Percentiles rank a stretch among this genome's conserved stretches.
These are phyloP conservation scores for Nipponia nippon DNA, from an alignment of 2,113 vertebrate species.

Conservation along the genomic window DNA sequence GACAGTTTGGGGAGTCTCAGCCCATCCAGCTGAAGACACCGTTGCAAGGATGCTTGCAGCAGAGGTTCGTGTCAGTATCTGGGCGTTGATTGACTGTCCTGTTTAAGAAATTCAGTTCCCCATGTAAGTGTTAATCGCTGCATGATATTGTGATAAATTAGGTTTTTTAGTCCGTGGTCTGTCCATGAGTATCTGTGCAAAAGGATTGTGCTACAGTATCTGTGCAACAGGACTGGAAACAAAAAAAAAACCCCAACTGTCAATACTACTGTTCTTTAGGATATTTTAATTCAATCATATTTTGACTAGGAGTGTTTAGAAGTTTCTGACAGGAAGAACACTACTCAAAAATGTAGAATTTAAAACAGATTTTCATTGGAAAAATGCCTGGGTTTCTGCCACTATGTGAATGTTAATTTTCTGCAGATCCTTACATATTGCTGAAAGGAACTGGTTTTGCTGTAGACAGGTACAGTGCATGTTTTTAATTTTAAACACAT, in stretches of 20 bases:
- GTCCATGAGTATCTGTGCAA: neutral
- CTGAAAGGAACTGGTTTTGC: neutral
- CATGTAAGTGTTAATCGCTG: fast-evolving
- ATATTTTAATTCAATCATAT: neutral
- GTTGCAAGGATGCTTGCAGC: neutral
- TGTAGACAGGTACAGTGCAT: neutral
- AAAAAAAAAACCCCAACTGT: neutral
- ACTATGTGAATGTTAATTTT: neutral
- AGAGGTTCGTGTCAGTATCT: neutral
- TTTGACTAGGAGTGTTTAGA: neutral
- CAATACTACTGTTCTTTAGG: neutral
- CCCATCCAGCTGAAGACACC: neutral
- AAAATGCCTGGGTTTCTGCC: neutral
- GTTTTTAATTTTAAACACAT: neutral
- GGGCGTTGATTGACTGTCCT: neutral
- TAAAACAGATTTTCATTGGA: neutral
- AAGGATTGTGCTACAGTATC: neutral
- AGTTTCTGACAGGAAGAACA: neutral
- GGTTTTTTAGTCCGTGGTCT: neutral
- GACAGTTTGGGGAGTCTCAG: neutral
- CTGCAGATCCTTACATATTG: neutral
- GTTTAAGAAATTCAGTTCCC: neutral
- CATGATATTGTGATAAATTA: neutral
- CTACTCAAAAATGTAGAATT: neutral
- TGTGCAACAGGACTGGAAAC: neutral